Evolutionary conservation across 2,113 vertebrate species (phyloP).

Genomic region (Antechinus stuartii): DNA sequence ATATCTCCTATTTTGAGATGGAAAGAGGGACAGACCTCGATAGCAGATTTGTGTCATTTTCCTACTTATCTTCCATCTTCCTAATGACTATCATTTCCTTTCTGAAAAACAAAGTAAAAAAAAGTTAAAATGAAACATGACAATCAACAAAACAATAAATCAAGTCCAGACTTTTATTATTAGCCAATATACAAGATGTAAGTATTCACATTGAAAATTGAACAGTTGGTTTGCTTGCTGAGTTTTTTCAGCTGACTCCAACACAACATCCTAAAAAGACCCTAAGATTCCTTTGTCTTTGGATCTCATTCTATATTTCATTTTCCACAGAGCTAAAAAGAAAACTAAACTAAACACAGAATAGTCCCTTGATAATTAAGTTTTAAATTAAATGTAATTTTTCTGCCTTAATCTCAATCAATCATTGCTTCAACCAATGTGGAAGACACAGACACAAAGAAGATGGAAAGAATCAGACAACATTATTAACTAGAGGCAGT

Average conservation of each 20-base stretch:
- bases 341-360: neutral
- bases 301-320: neutral
- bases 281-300: neutral
- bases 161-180: neutral
- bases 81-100: neutral
- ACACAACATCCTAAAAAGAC: neutral
- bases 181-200: neutral
- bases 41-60: neutral
- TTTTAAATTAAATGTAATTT: neutral
- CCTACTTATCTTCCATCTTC: neutral
- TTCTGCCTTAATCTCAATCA: neutral
- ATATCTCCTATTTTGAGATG: neutral
- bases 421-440: neutral
- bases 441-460: neutral
- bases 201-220: neutral
- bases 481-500: neutral
- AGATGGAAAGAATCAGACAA: neutral
- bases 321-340: neutral
- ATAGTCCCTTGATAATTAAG: neutral
- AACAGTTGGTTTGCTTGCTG: neutral
- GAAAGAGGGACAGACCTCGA: neutral
- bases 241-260: neutral
- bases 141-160: neutral
- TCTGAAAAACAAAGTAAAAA: neutral
- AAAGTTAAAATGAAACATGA: neutral